A percentile compares a stretch with the other conserved stretches of the same genome.
Evolutionary conservation across 1,140 invertebrate species (phyloP).

Genomic region (Pseudomyrmex pallidus): DNA sequence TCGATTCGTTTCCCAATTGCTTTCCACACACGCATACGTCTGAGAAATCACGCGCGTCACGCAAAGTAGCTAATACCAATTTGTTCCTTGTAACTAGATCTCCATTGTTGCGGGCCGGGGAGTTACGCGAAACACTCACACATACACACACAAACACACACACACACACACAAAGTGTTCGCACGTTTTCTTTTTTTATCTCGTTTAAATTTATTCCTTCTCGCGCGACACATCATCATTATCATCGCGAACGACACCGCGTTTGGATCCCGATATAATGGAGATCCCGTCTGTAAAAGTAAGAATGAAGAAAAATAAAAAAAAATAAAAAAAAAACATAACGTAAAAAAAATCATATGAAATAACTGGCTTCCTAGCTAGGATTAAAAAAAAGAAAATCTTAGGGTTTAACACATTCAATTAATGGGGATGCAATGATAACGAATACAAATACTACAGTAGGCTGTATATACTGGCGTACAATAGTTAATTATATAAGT

Average conservation of each 20-base stretch:
- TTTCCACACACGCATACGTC: slow-evolving; percentile 48
- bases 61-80: slow-evolving; percentile 76
- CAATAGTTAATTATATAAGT: slow-evolving; percentile 64
- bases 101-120: background rate
- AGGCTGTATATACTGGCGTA: slow-evolving; percentile 73
- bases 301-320: slow-evolving; percentile 37
- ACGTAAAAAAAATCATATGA: slow-evolving; percentile 52
- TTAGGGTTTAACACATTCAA: slow-evolving; percentile 68
- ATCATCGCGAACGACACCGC: too few species aligned
- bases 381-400: slow-evolving; percentile 67
- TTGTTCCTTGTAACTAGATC: slow-evolving; percentile 47
- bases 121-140: background rate
- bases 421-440: slow-evolving; percentile 67
- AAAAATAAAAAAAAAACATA: too few species aligned
- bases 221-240: background rate
- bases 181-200: too few species aligned
- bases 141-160: too few species aligned
- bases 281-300: slow-evolving; percentile 40
- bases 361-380: slow-evolving; percentile 77
- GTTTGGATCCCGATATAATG: slow-evolving; percentile 8
- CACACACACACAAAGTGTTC: too few species aligned
- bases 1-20: slow-evolving; percentile 49
- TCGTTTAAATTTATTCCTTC: background rate
- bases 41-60: slow-evolving; percentile 49
- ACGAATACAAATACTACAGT: slow-evolving; percentile 68